Evolutionary conservation across 2,888 invertebrate species (phyloP), one percentile per base, ranked within the genome.

Genomic region (Nematopogon swammerdamellus): DNA sequence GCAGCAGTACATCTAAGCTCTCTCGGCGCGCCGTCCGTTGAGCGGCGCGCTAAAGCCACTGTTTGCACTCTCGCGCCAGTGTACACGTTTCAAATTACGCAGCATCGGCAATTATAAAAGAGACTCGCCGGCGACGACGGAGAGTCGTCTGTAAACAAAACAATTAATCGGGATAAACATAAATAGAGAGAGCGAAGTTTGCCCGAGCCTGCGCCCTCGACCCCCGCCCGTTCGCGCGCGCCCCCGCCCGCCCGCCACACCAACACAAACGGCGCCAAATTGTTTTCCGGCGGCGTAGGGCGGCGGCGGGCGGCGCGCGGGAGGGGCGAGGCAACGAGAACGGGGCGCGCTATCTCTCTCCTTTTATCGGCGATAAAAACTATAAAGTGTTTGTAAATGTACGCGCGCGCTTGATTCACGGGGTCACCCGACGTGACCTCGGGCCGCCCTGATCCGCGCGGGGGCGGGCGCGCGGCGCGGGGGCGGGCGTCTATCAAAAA

Each of bases 81-180:
- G 4, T n/a, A n/a, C 25, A 25, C 5, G 25, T 25, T 6, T 25
- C 25, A 8, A 25, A 8, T 25, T 6, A 4, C 4, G 25, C 25
- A 4, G 25, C 25, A 25, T 14, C 11, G 36, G 14, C 36, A 36
- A 36, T 36, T 36, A 36, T 36, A 36, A 25, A 25, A 36, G 36
- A 36, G 36, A 36, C 36, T 36, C 14, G 11, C 3, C 36, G 36
- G 36, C 36, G 36, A 14, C 36, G n/a, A 14, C 36, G 25, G n/a
- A n/a, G n/a, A n/a, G 14, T 36, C 36, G 36, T 30, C 46, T 49
- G 60, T 60, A 62, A 62, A 62, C 61, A 61, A 55, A 55, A 55
- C 60, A 53, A 60, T 60, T 61, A 60, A 59, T 59, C 54, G 55
- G 53, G 52, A 53, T 57, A 52, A 54, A 50, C 50, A 55, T 56